phyloP scores from a whole-genome alignment of 1,140 invertebrate genomes.

The Neuroterus valhalla region DNA sequence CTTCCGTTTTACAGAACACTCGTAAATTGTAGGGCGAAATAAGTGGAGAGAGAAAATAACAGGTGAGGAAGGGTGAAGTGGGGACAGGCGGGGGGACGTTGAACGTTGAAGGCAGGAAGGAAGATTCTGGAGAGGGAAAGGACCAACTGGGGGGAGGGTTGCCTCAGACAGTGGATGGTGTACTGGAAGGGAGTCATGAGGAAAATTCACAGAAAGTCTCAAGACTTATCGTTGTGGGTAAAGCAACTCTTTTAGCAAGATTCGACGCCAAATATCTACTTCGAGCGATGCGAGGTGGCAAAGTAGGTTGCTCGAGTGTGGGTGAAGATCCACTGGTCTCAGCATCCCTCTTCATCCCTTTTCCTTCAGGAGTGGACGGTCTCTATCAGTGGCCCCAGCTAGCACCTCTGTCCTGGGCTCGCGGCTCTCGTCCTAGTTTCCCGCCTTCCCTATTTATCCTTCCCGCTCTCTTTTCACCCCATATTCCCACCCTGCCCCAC shows the following conservation, averaged over 20 bases:
- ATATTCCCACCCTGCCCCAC: conserved; percentile 9
- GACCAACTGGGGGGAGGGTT: background rate
- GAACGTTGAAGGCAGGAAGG: background rate
- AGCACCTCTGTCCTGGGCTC: conserved; percentile 59
- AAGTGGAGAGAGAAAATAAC: background rate
- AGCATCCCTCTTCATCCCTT: conserved; percentile 35
- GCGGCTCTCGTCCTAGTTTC: conserved; percentile 61
- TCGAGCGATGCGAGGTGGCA: conserved; percentile 38
- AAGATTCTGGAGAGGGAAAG: background rate
- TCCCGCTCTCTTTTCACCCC: conserved; percentile 18
- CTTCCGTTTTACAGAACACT: background rate
- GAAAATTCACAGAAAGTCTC: conserved; percentile 9
- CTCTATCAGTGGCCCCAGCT: conserved; percentile 63
- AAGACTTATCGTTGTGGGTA: background rate
- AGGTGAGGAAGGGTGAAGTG: background rate
- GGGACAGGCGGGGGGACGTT: background rate
- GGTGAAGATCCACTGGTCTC: conserved; percentile 51
- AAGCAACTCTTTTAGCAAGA: conserved; percentile 18
- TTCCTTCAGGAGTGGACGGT: conserved; percentile 55
- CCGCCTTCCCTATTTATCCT: conserved; percentile 43
- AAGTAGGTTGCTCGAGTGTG: conserved; percentile 57
- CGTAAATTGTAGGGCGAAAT: background rate
- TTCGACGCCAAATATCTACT: conserved; percentile 27
- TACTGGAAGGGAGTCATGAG: background rate
- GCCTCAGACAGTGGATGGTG: background rate